Evolutionary conservation across 2,888 invertebrate genomes (phyloP).

Genomic region (Eupithecia abbreviata): DNA sequence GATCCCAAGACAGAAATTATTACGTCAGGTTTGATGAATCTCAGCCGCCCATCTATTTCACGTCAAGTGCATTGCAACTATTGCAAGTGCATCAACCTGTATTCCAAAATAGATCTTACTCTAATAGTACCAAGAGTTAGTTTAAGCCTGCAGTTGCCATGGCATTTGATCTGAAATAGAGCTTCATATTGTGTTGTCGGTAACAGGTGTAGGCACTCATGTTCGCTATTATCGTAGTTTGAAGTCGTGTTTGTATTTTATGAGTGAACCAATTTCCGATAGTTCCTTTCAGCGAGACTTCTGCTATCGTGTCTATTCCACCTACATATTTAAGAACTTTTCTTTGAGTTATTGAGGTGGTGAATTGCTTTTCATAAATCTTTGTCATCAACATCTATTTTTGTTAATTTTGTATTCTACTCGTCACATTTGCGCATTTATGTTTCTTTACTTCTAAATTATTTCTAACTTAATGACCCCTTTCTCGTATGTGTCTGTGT

Average conservation of each 20-base stretch:
- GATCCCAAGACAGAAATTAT: conserved; percentile 27
- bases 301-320: conserved; percentile 7
- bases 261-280: conserved; percentile 20
- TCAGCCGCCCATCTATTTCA: conserved; percentile 35
- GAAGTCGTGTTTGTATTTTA: conserved; percentile 30
- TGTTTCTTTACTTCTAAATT: background rate
- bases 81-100: conserved; percentile 29
- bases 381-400: background rate
- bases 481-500: background rate
- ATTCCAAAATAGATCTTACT: conserved; percentile 33
- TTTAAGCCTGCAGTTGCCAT: conserved; percentile 29
- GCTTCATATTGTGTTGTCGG: conserved; percentile 30
- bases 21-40: conserved; percentile 37
- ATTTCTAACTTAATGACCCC: background rate
- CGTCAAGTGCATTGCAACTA: conserved; percentile 26
- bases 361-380: background rate
- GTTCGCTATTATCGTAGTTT: conserved; percentile 30
- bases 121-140: conserved; percentile 24
- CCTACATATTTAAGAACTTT: background rate
- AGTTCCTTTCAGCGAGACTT: conserved; percentile 13
- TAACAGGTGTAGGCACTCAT: conserved; percentile 40
- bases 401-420: background rate
- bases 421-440: background rate
- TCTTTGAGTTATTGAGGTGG: background rate
- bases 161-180: conserved; percentile 35